A percentile compares a stretch with the other conserved stretches of the same genome.
phyloP scores from a whole-genome alignment of 2,888 invertebrate species.

The Amiota mariae region DNA sequence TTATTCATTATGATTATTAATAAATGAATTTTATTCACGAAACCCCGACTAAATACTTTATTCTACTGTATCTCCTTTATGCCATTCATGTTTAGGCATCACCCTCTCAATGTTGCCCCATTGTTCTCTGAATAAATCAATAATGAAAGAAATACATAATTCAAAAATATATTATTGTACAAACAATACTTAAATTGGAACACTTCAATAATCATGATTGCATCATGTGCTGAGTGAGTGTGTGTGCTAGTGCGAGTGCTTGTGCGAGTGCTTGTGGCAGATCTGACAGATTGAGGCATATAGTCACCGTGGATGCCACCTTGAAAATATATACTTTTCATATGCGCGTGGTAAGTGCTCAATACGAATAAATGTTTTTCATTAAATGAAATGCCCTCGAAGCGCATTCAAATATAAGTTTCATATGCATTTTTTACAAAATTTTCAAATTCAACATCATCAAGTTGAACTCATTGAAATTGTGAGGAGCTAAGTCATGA shows the following conservation, averaged over 20 bases:
- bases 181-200: too few relatives aligned
- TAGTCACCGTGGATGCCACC: not conserved
- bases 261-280: not conserved
- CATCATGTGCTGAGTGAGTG: too few relatives aligned
- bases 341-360: not conserved
- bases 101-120: too few relatives aligned
- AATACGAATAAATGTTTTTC: conserved; percentile 13
- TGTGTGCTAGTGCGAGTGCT: not conserved
- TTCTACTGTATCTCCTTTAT: too few relatives aligned
- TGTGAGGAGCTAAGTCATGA: conserved; percentile 23
- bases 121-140: too few relatives aligned
- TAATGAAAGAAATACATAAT: too few relatives aligned
- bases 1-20: too few relatives aligned
- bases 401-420: conserved; percentile 15
- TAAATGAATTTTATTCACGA: too few relatives aligned
- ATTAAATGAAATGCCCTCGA: conserved; percentile 9
- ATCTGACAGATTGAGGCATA: not conserved
- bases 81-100: too few relatives aligned
- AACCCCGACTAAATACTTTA: too few relatives aligned
- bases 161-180: too few relatives aligned
- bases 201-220: too few relatives aligned
- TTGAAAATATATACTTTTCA: not conserved
- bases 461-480: not conserved
- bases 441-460: conserved; percentile 16
- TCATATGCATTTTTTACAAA: not conserved